phyloP scores from a whole-genome alignment of 2,888 invertebrate species.

The Tanypteryx hageni region DNA sequence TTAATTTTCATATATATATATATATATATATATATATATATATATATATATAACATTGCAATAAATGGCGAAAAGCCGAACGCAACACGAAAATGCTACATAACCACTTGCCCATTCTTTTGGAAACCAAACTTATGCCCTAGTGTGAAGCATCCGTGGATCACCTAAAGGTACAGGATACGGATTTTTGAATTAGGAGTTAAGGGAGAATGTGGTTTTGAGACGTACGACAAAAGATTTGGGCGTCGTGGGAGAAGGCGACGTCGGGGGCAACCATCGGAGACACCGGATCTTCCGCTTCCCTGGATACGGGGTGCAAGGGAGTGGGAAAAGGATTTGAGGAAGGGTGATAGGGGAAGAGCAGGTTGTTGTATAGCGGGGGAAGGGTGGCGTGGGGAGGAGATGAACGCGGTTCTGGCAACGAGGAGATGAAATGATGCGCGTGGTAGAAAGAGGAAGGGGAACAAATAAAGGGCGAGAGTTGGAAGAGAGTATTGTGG shows the following conservation, averaged over 20 bases:
- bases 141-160: background rate
- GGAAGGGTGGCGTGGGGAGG: background rate
- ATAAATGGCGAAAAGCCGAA: too few species aligned
- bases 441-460: background rate
- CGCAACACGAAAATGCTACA: too few species aligned
- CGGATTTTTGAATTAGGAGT: conserved; percentile 21
- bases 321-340: background rate
- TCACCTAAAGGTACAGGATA: background rate
- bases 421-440: background rate
- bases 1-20: too few species aligned
- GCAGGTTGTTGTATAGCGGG: background rate
- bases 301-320: background rate
- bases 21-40: too few species aligned
- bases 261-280: background rate
- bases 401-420: background rate
- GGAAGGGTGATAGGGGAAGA: background rate
- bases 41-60: too few species aligned
- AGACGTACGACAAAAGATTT: conserved; percentile 59
- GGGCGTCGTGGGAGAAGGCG: background rate
- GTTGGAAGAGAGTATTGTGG: background rate
- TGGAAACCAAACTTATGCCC: background rate
- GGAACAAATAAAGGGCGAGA: background rate
- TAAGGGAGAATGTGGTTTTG: conserved; percentile 39
- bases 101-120: background rate
- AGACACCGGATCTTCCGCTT: too few species aligned